A percentile compares a stretch with the other conserved stretches of the same genome.
phyloP scores from a whole-genome alignment of 2,797 vertebrate genomes.

The Spinus pinus region DNA sequence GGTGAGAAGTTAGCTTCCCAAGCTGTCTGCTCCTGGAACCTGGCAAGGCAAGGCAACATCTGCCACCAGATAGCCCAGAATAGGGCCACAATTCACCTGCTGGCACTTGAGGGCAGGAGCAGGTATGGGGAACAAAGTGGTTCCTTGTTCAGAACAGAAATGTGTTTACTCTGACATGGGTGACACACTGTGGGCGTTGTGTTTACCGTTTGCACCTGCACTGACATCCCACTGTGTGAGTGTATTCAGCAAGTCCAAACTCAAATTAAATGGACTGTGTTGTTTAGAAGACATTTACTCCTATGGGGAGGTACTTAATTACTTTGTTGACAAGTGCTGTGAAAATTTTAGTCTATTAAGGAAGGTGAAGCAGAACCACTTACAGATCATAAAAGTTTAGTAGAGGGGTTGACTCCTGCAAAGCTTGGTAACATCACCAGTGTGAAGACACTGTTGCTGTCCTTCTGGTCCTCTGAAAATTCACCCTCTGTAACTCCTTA shows the following conservation, averaged over 20 bases:
- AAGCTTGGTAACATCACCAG: background rate
- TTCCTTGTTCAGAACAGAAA: background rate
- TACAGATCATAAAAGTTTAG: background rate
- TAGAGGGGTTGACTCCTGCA: background rate
- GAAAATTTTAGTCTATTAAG: background rate
- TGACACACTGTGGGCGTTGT: background rate
- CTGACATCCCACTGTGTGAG: background rate
- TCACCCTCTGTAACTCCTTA: rapidly evolving
- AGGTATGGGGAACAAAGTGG: background rate
- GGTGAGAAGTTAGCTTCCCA: background rate
- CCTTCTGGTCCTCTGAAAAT: background rate
- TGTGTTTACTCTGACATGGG: background rate
- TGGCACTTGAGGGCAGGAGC: background rate
- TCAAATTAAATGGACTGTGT: background rate
- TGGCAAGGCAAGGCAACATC: background rate
- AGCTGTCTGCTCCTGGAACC: background rate
- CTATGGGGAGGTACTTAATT: background rate
- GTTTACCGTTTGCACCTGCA: background rate
- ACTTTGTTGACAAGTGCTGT: background rate
- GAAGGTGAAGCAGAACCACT: background rate
- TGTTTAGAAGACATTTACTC: background rate
- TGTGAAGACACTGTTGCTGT: background rate
- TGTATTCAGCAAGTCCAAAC: background rate
- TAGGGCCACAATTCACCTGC: background rate
- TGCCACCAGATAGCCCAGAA: background rate